A percentile compares a stretch with the other conserved stretches of the same genome.
Conservation (phyloP, 2,113 vertebrate genomes). For the Amphilophus citrinellus region DNA sequence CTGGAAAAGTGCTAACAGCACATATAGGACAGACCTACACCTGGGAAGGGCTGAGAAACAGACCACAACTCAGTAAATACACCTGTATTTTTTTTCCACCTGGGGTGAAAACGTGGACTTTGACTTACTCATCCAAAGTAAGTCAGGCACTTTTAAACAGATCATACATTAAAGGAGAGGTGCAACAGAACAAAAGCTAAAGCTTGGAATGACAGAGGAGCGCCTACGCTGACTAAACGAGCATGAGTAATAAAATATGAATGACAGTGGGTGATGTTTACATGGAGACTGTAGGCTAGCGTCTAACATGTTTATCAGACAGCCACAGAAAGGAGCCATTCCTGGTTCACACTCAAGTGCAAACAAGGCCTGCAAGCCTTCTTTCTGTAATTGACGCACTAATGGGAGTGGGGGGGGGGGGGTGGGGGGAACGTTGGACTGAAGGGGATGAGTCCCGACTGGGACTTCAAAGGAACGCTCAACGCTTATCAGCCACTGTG, state of each 20-base stretch:
- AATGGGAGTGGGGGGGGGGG: slow-evolving; percentile 24
- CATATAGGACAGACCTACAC: slow-evolving; percentile 32
- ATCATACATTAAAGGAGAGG: slow-evolving; percentile 8
- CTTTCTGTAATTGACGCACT: slow-evolving; percentile 63
- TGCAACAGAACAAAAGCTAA: slow-evolving; percentile 29
- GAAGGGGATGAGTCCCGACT: slow-evolving; percentile 45
- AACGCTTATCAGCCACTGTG: slow-evolving; percentile 63
- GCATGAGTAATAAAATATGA: slow-evolving; percentile 60
- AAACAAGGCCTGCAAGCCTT: slow-evolving; percentile 63
- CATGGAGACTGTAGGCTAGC: slow-evolving; percentile 42
- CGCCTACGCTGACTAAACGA: slow-evolving; percentile 29
- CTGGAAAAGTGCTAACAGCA: slow-evolving; percentile 52
- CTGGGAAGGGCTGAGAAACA: slow-evolving; percentile 12
- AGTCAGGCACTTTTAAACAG: slow-evolving; percentile 13
- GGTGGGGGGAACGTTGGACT: background rate
- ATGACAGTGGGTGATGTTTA: slow-evolving; percentile 55
- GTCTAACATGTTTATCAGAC: slow-evolving; percentile 57
- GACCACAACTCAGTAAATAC: slow-evolving; percentile 16
- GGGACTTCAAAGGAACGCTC: slow-evolving; percentile 67
- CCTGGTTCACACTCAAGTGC: slow-evolving; percentile 57
- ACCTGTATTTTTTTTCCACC: background rate
- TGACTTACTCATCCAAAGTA: slow-evolving; percentile 11
- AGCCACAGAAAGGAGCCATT: slow-evolving; percentile 16
- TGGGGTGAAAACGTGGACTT: background rate
- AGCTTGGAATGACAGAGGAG: background rate